Evolutionary conservation across 2,113 vertebrate species (phyloP).

Genomic region (Passer montanus): DNA sequence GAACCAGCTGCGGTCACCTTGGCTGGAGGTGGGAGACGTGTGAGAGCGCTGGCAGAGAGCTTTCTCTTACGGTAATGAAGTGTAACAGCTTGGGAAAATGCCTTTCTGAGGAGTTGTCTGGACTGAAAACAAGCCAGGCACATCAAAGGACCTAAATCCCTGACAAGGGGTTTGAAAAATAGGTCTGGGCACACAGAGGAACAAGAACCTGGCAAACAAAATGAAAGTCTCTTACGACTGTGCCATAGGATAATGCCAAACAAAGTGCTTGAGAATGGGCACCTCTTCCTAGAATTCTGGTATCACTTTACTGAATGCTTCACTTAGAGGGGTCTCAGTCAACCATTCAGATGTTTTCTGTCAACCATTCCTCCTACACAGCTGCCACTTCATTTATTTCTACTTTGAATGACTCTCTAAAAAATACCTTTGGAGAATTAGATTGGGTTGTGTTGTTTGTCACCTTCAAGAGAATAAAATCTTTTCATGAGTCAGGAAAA

Average conservation of each 20-base stretch:
- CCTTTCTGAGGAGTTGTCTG: neutral
- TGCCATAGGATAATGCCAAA: neutral
- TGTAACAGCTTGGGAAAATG: neutral
- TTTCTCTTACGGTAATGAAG: neutral
- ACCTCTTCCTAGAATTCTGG: neutral
- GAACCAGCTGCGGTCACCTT: neutral
- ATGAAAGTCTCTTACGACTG: neutral
- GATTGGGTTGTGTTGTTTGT: neutral
- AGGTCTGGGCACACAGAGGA: neutral
- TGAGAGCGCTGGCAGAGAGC: neutral
- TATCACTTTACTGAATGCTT: neutral
- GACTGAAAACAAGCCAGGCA: neutral
- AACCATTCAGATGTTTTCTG: neutral
- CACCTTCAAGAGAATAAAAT: neutral
- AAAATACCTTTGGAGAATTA: neutral
- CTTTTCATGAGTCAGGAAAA: neutral
- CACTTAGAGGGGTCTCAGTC: neutral
- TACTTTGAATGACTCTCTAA: neutral
- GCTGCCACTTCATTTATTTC: neutral
- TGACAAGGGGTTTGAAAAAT: conserved; percentile 7
- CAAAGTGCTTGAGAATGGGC: neutral
- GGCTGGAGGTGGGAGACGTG: neutral
- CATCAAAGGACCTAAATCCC: conserved; percentile 26
- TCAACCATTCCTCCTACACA: neutral
- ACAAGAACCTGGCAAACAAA: neutral